Evolutionary conservation across 2,797 vertebrate genomes (phyloP).

Genomic region (Gallinago solitaria): DNA sequence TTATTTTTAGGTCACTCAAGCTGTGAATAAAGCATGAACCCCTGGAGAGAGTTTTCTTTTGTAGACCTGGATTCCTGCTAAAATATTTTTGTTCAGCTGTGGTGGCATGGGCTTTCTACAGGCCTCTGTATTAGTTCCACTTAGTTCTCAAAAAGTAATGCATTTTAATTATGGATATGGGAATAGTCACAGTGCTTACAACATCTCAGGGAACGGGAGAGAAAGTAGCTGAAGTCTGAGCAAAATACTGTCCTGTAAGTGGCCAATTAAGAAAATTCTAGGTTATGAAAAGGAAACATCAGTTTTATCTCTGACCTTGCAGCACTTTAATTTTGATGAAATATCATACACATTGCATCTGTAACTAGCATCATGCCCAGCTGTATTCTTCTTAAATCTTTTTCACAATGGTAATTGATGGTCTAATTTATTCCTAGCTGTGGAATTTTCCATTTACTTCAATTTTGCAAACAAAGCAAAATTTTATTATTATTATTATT

Average conservation of each 20-base stretch:
- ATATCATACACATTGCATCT: not conserved
- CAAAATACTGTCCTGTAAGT: not conserved
- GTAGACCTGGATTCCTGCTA: not conserved
- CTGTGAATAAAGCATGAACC: constrained; percentile 58
- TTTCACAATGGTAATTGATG: not conserved
- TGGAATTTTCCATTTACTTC: not conserved
- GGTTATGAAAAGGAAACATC: not conserved
- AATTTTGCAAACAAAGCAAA: not conserved
- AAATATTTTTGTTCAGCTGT: constrained; percentile 1
- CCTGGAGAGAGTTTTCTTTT: constrained; percentile 11
- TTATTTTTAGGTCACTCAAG: constrained; percentile 58
- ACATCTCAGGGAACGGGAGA: not conserved
- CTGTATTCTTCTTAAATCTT: not conserved
- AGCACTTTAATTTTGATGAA: not conserved
- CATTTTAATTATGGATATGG: not conserved
- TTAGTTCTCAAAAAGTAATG: not conserved
- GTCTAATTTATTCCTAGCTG: not conserved
- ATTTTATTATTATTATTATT: not conserved
- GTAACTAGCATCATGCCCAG: not conserved
- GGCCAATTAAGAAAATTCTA: not conserved
- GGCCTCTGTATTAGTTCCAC: not conserved
- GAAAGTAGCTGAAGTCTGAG: not conserved
- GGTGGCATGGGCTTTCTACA: not conserved
- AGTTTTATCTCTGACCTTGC: not conserved
- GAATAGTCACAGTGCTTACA: not conserved